A percentile compares a stretch with the other conserved stretches of the same genome.
Evolutionary conservation across 2,113 vertebrate genomes (phyloP).

Genomic region (Motacilla alba): DNA sequence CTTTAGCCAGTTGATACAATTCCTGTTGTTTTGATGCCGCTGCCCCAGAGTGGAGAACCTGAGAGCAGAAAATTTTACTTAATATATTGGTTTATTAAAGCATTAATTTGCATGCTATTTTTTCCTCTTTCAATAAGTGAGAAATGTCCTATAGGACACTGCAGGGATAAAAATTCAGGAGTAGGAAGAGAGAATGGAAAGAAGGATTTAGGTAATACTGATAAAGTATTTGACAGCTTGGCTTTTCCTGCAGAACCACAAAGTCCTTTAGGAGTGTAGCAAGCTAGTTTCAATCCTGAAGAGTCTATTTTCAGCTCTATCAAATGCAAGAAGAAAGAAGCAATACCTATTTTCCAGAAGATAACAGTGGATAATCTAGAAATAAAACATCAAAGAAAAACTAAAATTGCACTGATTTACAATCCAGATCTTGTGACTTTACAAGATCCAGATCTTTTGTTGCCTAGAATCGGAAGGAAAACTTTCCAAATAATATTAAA

Average conservation of each 20-base stretch:
- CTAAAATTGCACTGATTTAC: not conserved
- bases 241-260: not conserved
- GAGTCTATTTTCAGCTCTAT: not conserved
- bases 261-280: not conserved
- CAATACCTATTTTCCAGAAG: not conserved
- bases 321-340: not conserved
- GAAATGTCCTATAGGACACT: not conserved
- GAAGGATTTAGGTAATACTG: not conserved
- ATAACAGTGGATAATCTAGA: not conserved
- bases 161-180: not conserved
- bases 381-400: not conserved
- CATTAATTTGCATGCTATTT: not conserved
- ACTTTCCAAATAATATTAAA: not conserved
- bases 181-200: not conserved
- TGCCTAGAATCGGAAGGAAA: not conserved
- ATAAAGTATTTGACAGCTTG: not conserved
- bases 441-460: not conserved
- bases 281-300: not conserved
- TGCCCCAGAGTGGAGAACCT: not conserved
- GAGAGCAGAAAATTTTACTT: not conserved
- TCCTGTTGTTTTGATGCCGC: not conserved
- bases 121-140: not conserved
- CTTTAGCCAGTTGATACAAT: conserved; percentile 10
- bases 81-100: not conserved
- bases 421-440: not conserved